Conservation (phyloP, 1,140 invertebrate genomes). For the Chlorops oryzae region DNA sequence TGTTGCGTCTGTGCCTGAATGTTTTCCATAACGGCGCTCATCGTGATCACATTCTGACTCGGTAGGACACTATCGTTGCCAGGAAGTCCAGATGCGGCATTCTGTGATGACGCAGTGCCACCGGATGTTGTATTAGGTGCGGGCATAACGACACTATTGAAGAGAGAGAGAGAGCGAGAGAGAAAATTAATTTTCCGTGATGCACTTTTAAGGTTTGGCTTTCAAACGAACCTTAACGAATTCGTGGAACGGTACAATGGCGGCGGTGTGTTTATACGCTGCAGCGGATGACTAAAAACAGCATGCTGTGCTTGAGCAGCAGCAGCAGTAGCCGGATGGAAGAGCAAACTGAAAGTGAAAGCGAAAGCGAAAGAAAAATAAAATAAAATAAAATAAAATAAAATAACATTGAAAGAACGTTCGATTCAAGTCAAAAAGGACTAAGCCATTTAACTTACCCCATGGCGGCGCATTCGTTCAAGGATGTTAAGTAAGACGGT, state of each 20-base stretch:
- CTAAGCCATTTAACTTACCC: constrained; percentile 15
- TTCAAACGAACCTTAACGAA: constrained; percentile 34
- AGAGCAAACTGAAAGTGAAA: constrained; percentile 16
- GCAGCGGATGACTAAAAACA: constrained; percentile 20
- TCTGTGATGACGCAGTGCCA: too few species aligned
- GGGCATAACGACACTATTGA: constrained; percentile 6
- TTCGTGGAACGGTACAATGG: constrained; percentile 42
- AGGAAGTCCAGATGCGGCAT: neutral
- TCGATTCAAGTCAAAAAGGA: neutral
- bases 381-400: too few species aligned
- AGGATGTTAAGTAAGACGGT: constrained; percentile 38
- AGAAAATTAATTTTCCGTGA: neutral
- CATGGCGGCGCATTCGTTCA: constrained; percentile 34
- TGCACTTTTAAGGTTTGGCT: neutral
- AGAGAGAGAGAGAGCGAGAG: constrained; percentile 1
- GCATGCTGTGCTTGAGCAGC: constrained; percentile 17
- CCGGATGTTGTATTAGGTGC: neutral
- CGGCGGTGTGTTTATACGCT: constrained; percentile 36
- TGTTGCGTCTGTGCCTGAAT: constrained; percentile 5
- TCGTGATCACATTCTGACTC: constrained; percentile 9
- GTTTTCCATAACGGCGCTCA: constrained; percentile 10
- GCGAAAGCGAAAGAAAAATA: too few species aligned
- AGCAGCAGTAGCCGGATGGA: constrained; percentile 26
- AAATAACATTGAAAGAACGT: neutral
- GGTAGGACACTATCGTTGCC: constrained; percentile 7